A percentile compares a stretch with the other conserved stretches of the same genome.
Evolutionary conservation across 1,140 invertebrate species (phyloP).

Genomic region (Pseudomyrmex cubaensis): DNA sequence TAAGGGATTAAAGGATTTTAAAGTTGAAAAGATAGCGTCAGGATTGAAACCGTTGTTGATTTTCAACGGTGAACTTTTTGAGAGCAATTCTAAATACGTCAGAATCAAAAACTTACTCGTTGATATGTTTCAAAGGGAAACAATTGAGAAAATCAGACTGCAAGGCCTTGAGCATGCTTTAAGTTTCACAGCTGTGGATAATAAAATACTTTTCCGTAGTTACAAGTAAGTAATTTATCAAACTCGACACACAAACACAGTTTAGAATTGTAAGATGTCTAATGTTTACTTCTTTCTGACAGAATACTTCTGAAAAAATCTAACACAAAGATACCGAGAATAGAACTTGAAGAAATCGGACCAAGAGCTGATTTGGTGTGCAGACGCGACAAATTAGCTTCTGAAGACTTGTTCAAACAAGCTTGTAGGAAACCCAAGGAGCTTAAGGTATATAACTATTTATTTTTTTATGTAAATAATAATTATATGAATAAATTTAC

Average conservation of each 20-base stretch:
- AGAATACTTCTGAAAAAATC: conserved; percentile 97
- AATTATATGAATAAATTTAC: background rate
- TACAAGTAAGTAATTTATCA: conserved; percentile 88
- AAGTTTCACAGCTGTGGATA: conserved; percentile 93
- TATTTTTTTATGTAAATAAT: conserved; percentile 13
- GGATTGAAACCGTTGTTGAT: conserved; percentile 97
- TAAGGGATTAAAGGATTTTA: conserved; percentile 92
- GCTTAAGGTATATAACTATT: conserved; percentile 87
- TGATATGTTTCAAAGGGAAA: conserved; percentile 97
- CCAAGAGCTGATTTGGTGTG: conserved; percentile 96
- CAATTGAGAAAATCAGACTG: conserved; percentile 92
- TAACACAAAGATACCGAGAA: conserved; percentile 92
- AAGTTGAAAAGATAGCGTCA: conserved; percentile 91
- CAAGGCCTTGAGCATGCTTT: conserved; percentile 97
- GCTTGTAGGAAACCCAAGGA: conserved; percentile 94
- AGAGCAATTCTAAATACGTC: conserved; percentile 91
- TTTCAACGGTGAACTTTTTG: conserved; percentile 97
- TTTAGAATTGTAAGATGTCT: conserved; percentile 21
- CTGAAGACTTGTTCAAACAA: conserved; percentile 95
- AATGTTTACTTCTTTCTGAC: conserved; percentile 57
- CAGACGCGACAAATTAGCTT: conserved; percentile 94
- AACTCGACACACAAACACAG: background rate
- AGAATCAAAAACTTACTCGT: conserved; percentile 95
- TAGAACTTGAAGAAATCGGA: conserved; percentile 97
- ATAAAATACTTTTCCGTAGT: conserved; percentile 93